Base-by-base conservation (phyloP, 2,113 vertebrate genomes). In the Motacilla tschutschensis region DNA sequence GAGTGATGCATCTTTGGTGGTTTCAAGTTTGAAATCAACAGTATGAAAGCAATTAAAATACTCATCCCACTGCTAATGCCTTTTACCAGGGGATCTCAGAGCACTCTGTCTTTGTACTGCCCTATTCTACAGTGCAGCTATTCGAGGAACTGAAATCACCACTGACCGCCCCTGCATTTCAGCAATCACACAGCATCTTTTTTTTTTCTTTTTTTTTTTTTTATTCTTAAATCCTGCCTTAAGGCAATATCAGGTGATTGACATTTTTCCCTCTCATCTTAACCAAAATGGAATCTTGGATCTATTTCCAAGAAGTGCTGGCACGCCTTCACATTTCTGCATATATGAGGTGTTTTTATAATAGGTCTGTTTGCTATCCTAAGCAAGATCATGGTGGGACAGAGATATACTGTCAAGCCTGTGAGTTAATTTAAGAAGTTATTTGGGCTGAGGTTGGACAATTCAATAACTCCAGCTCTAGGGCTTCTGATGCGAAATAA, bases 81-180 rank as follows among this genome's bases (percentile, higher is more conserved):
- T 89, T 90, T 93, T 57, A n/a, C 38, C 43, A 48, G 79, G 83
- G 44, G 71, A 92, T 66, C 69, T 93, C 73, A 74, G 50, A 92
- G 41, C 41, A 64, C 54, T 88, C 86, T 91, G 51, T 88, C 91
- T 94, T 94, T 92, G 86, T 92, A 85, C 19, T 76, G 38, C 51
- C 69, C 69, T 83, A 25, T 87, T 87, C 72, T 72, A 58, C 48
- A 83, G 48, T 50, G 80, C 60, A 54, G 28, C 77, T 93, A 86
- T 92, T 81, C 91, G 79, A 92, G 38, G 84, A 94, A 91, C 65
- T 85, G 88, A 87, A 92, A 85, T 83, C 73, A 65, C 81, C 89
- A 6, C 74, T 80, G 54, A 51, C 51, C 15, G 31, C 83, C 77
- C 67, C 54, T 82, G 83, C 69, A 85, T 89, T 88, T 83, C 73